Conservation (phyloP, 2,888 invertebrate species). For the Caenorhabditis sp. region DNA sequence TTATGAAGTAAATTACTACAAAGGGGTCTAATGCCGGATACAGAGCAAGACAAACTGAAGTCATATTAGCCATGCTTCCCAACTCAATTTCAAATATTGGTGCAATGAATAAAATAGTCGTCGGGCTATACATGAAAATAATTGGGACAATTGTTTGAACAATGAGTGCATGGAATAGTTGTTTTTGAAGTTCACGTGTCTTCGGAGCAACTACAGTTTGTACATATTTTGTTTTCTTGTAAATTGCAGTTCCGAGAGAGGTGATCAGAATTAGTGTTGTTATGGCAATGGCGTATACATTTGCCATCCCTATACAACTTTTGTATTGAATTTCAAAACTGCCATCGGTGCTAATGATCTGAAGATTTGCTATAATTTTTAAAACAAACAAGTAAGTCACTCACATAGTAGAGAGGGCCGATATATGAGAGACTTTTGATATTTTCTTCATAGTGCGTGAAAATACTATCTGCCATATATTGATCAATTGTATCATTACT, state of each 20-base stretch:
- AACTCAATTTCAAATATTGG: slow-evolving; percentile 26
- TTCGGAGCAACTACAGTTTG: slow-evolving; percentile 3
- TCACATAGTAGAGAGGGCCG: slow-evolving; percentile 8
- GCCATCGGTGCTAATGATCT: background rate
- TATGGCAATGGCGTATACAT: slow-evolving; percentile 25
- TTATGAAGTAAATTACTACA: slow-evolving; percentile 28
- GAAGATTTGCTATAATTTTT: too few species aligned
- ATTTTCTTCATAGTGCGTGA: slow-evolving; percentile 20
- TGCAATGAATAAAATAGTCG: slow-evolving; percentile 20
- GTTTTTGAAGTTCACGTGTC: slow-evolving; percentile 28
- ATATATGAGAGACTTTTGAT: slow-evolving; percentile 21
- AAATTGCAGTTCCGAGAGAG: slow-evolving; percentile 16
- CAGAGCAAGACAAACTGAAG: slow-evolving; percentile 26
- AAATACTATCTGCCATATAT: slow-evolving; percentile 22
- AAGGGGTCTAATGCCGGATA: slow-evolving; percentile 35
- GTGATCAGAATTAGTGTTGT: slow-evolving; percentile 27
- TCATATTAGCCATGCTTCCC: slow-evolving; percentile 28
- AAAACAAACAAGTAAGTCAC: too few species aligned
- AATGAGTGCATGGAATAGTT: slow-evolving; percentile 23
- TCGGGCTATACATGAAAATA: slow-evolving; percentile 29
- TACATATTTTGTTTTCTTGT: slow-evolving; percentile 16
- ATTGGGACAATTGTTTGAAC: slow-evolving; percentile 28
- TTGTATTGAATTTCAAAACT: slow-evolving; percentile 17
- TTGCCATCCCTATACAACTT: slow-evolving; percentile 28
- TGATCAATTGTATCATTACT: slow-evolving; percentile 14